Percentiles rank a stretch among this genome's conserved stretches.
Evolutionary conservation across 2,797 vertebrate genomes (phyloP).

Genomic region (Acanthiza pusilla): DNA sequence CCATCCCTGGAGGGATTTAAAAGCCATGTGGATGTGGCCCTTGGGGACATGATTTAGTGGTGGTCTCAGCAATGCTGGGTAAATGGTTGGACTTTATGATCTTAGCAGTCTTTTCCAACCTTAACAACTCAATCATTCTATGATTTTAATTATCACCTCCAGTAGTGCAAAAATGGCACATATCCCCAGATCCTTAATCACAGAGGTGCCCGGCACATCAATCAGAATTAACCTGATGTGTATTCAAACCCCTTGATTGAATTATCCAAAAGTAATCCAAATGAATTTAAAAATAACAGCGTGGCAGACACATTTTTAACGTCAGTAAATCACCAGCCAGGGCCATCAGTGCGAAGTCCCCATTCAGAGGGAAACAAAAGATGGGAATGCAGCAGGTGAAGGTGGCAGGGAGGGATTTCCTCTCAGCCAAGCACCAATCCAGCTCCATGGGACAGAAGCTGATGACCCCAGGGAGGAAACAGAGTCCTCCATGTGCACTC

Average conservation of each 20-base stretch:
- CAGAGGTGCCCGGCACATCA: background rate
- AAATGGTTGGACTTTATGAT: background rate
- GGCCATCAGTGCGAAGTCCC: background rate
- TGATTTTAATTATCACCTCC: background rate
- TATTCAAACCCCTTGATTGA: background rate
- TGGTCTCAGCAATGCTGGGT: background rate
- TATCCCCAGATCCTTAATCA: background rate
- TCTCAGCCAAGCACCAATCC: background rate
- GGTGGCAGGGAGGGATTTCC: background rate
- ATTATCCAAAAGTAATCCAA: slow-evolving; percentile 3
- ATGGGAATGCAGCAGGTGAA: background rate
- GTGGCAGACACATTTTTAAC: background rate
- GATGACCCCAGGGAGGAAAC: background rate
- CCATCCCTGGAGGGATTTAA: background rate
- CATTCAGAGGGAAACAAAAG: background rate
- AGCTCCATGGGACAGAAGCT: background rate
- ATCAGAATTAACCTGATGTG: slow-evolving; percentile 1
- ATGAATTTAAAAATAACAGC: background rate
- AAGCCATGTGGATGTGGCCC: background rate
- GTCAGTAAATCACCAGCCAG: background rate
- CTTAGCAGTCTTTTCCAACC: background rate
- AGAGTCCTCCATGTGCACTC: background rate
- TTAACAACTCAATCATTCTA: background rate
- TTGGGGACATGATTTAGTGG: background rate
- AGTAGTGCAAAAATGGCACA: background rate